Base-by-base conservation (phyloP, 2,888 invertebrate species). In the Lomographa bimaculata region DNA sequence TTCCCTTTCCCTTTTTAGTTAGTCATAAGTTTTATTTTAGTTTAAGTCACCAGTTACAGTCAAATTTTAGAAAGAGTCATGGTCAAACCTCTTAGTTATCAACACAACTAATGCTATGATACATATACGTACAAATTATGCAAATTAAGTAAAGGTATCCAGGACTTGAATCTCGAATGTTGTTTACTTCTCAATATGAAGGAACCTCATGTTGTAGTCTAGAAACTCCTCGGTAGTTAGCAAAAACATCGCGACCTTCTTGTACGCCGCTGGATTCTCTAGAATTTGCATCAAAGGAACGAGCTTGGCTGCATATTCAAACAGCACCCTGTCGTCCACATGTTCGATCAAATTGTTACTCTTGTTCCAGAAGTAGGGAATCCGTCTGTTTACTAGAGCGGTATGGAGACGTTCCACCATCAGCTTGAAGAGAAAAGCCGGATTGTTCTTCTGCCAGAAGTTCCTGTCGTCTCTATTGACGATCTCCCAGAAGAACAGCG, bases 341-440 rank as follows among this genome's bases (percentile, higher is more conserved):
- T 54, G 40, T 0, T 54, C 71, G 0, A 91, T 64, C 4, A 91
- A 66, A 57, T 91, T 91, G 27, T 81, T 73, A 0, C 62, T 51
- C 1, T 55, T 54, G 32, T 90, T 79, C 91, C 91, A 91, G 40
- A 83, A 91, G 49, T 89, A 90, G 0, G 66, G 66, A 14, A 91
- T 82, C 0, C 54, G 55, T 0, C 65, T 56, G 0, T 32, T 35
- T 0, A 57, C 43, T 6, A 90, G 49, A 0, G 79, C 82, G 0
- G 61, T 33, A 10, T 74, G 50, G 2, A 91, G 68, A 28, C 67
- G 75, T 8, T 55, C 48, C 3, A 91, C 67, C 80, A 91, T 86
- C 43, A 82, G 51, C 17, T 77, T 79, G 53, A 82, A 79, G 1
- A 82, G 52, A 0, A 49, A 52, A 0, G 71, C 71, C 0, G 71